Evolutionary conservation across 2,113 vertebrate species (phyloP).

Genomic region (Apteryx mantelli): DNA sequence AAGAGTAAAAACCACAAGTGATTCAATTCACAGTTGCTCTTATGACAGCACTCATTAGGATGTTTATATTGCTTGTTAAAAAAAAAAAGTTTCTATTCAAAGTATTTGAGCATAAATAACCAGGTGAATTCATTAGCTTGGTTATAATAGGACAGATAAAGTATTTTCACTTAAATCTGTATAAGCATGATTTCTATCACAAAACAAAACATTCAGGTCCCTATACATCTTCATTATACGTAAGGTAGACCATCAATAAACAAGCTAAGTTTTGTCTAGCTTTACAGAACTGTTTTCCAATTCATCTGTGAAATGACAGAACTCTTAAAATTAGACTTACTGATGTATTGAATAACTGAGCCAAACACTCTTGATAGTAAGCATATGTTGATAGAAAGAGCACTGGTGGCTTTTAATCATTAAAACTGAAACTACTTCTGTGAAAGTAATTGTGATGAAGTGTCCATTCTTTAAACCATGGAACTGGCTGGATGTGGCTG

Average conservation of each 20-base stretch:
- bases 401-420: not conserved
- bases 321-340: not conserved
- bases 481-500: not conserved
- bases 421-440: not conserved
- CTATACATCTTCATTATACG: not conserved
- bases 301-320: not conserved
- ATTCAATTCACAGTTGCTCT: not conserved
- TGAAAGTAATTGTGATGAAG: not conserved
- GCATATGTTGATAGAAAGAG: not conserved
- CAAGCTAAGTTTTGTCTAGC: not conserved
- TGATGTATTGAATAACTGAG: not conserved
- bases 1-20: not conserved
- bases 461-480: not conserved
- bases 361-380: not conserved
- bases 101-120: not conserved
- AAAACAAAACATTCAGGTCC: not conserved
- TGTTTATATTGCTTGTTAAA: not conserved
- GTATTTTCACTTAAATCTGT: not conserved
- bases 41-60: not conserved
- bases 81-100: not conserved
- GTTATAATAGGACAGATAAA: not conserved
- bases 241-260: not conserved
- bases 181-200: not conserved
- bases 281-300: not conserved
- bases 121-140: not conserved